Evolutionary conservation across 2,113 vertebrate species (phyloP), one percentile per base, ranked within the genome.

Genomic region (Onychostoma macrolepis): DNA sequence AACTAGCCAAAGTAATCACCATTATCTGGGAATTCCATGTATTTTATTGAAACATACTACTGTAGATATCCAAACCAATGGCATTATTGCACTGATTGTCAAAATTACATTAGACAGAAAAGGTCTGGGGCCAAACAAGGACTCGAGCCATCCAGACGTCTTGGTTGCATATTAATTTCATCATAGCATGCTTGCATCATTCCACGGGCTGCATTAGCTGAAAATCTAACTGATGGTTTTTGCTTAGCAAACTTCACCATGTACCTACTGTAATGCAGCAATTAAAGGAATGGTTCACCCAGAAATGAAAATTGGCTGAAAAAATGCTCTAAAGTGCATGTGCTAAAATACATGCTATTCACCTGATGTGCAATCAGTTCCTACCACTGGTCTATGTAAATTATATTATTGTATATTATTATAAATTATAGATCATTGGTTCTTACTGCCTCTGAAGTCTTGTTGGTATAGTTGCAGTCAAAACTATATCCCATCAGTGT

Each of bases 141-240:
- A n/a, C 33, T 41, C 9, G 9, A 74, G 71, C 36, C 7, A 11
- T 74, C 1, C 21, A 61, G 21, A 24, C 24, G 0, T 67, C 13
- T 67, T 43, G 38, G 11, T 26, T 80, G 50, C 36, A 26, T 61
- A 63, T 17, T 2, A 4, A 83, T 92, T 89, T 91, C 13, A 48
- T 85, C 69, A 56, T 88, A 94, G 95, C 94, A 93, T 96, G 96
- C 96, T 97, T 97, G 58, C 58, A 26, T 26, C n/a, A 63, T 26
- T 67, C 13, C 2, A 65, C 12, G 15, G 4, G 26, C 2, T 30
- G 63, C 63, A 30, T 67, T 28, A 67, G 63, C 13, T 63, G 10
- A 12, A 63, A 63, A n/a, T 61, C 24, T n/a, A 4, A n/a, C n/a
- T 63, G n/a, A 67, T 67, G 63, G 26, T 67, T 30, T 15, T 30